Percentiles rank a stretch among this genome's conserved stretches.
Evolutionary conservation across 2,113 vertebrate species (phyloP).

Genomic region (Apodemus sylvaticus): DNA sequence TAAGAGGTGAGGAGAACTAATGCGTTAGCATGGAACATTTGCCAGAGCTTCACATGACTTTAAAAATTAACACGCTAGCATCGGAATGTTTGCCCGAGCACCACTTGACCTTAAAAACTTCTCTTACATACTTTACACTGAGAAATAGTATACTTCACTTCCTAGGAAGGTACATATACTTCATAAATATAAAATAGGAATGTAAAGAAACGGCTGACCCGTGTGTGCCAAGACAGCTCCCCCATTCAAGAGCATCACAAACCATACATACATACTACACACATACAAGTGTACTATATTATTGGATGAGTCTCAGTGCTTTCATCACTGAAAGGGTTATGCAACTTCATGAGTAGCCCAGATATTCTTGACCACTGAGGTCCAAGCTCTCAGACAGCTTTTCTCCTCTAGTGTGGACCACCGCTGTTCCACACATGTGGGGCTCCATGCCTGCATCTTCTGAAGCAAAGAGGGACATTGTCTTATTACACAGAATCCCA

Average conservation of each 20-base stretch:
- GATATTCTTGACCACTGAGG: constrained; percentile 52
- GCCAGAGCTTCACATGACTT: background rate
- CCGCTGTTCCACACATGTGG: background rate
- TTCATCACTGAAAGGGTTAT: constrained; percentile 43
- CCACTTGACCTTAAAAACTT: background rate
- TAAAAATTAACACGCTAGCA: background rate
- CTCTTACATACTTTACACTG: background rate
- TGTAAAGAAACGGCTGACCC: constrained; percentile 18
- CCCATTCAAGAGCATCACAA: constrained; percentile 29
- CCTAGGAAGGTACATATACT: background rate
- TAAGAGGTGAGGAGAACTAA: background rate
- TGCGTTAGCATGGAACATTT: background rate
- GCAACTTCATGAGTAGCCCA: constrained; percentile 52
- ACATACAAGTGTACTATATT: constrained; percentile 40
- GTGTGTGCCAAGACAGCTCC: background rate
- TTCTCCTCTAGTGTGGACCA: constrained; percentile 4
- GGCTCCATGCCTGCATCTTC: background rate
- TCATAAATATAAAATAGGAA: background rate
- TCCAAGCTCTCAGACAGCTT: constrained; percentile 27
- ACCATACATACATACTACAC: too few relatives aligned
- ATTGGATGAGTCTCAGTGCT: constrained; percentile 1
- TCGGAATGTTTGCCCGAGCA: background rate
- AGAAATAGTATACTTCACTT: background rate
- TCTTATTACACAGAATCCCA: background rate
- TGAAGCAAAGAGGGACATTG: constrained; percentile 7